phyloP scores from a whole-genome alignment of 2,113 vertebrate species.

The Albula goreensis region DNA sequence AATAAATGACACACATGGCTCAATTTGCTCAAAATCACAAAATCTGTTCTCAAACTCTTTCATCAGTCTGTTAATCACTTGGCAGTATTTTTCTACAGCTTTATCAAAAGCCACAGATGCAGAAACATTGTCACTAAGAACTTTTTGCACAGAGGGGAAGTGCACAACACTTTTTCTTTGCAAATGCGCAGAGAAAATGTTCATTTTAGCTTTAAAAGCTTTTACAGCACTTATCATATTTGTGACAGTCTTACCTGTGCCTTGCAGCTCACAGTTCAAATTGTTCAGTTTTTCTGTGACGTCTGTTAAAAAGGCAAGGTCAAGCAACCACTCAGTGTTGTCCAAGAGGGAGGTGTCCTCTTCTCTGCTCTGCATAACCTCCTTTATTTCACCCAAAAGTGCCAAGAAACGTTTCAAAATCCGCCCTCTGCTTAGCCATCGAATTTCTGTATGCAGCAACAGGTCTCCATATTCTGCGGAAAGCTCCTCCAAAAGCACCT shows the following conservation, averaged over 20 bases:
- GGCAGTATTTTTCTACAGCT: conserved; percentile 40
- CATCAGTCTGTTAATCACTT: conserved; percentile 35
- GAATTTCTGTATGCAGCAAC: conserved; percentile 37
- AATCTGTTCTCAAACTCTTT: conserved; percentile 40
- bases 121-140: conserved; percentile 20
- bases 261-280: conserved; percentile 50
- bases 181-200: conserved; percentile 30
- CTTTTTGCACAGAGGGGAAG: conserved; percentile 48
- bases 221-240: no score
- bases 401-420: conserved; percentile 37
- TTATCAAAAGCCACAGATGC: conserved; percentile 33
- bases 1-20: conserved; percentile 43
- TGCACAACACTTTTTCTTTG: conserved; percentile 45
- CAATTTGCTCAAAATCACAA: conserved; percentile 41
- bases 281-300: conserved; percentile 46
- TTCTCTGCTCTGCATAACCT: conserved; percentile 35
- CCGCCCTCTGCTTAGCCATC: conserved; percentile 29
- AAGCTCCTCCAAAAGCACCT: conserved; percentile 39
- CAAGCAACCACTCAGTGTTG: conserved; percentile 39
- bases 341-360: conserved; percentile 27
- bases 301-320: conserved; percentile 47
- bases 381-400: conserved; percentile 44
- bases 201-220: no score
- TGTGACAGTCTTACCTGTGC: no score
- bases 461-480: conserved; percentile 48